phyloP scores from a whole-genome alignment of 2,797 vertebrate genomes.

The Brachyrhaphis roseni region DNA sequence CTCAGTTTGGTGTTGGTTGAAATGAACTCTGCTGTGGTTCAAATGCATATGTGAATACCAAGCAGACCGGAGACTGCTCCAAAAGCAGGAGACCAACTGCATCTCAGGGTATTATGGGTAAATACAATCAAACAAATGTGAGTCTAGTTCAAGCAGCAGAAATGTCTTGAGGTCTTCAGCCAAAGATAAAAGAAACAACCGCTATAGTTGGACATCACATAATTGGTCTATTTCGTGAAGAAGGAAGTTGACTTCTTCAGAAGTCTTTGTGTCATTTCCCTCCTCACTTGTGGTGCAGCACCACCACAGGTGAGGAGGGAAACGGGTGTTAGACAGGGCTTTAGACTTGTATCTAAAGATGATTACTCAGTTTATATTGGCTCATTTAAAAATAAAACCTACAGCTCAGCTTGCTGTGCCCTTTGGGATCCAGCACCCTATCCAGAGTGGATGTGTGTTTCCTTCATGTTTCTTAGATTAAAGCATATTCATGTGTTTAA shows the following conservation, averaged over 20 bases:
- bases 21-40: no score
- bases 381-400: neutral
- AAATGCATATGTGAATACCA: neutral
- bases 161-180: no score
- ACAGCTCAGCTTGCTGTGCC: neutral
- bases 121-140: no score
- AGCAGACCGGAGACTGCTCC: neutral
- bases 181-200: no score
- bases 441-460: neutral
- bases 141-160: no score
- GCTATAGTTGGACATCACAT: no score
- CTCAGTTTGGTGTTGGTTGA: neutral
- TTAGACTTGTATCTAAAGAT: neutral
- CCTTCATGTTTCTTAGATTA: neutral
- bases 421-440: constrained; percentile 1
- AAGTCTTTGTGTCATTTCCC: no score
- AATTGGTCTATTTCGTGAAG: no score
- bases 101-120: no score
- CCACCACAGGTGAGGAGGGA: no score
- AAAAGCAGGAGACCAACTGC: neutral
- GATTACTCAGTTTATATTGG: neutral
- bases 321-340: neutral
- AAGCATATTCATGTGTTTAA: constrained; percentile 2
- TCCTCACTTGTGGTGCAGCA: no score
- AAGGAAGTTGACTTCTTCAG: no score